These are phyloP conservation scores for Gambelia wislizenii DNA, from an alignment of 2,797 vertebrate genomes.

Conservation along the genomic window DNA sequence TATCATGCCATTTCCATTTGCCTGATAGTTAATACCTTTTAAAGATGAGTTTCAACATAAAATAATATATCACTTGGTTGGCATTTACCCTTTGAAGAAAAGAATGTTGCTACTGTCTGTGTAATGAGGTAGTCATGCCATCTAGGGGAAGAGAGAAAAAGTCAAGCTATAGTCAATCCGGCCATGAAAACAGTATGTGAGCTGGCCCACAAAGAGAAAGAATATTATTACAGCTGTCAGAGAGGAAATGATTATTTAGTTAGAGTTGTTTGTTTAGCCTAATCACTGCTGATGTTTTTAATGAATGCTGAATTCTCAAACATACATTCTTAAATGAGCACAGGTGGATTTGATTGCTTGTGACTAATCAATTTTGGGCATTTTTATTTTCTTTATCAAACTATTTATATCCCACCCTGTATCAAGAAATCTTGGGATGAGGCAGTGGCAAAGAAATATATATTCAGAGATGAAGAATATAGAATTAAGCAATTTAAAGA, in stretches of 20 bases:
- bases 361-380: neutral
- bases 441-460: too few relatives aligned
- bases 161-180: neutral
- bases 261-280: neutral
- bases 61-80: neutral
- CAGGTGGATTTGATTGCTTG: neutral
- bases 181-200: neutral
- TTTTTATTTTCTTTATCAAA: too few relatives aligned
- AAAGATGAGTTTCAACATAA: neutral
- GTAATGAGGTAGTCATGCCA: neutral
- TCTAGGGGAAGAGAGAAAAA: too few relatives aligned
- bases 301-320: neutral
- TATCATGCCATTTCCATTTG: neutral
- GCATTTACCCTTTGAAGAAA: neutral
- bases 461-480: too few relatives aligned
- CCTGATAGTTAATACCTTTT: neutral
- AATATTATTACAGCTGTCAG: neutral
- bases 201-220: too few relatives aligned
- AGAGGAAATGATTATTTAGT: neutral
- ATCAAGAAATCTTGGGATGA: too few relatives aligned
- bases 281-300: neutral
- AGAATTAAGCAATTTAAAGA: too few relatives aligned
- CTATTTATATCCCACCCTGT: too few relatives aligned
- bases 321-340: neutral
- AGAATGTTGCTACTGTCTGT: neutral